Percentiles rank a stretch among this genome's conserved stretches.
These are phyloP conservation scores for Cryptus viduatorius DNA, from an alignment of 2,888 invertebrate genomes.

Conservation along the genomic window DNA sequence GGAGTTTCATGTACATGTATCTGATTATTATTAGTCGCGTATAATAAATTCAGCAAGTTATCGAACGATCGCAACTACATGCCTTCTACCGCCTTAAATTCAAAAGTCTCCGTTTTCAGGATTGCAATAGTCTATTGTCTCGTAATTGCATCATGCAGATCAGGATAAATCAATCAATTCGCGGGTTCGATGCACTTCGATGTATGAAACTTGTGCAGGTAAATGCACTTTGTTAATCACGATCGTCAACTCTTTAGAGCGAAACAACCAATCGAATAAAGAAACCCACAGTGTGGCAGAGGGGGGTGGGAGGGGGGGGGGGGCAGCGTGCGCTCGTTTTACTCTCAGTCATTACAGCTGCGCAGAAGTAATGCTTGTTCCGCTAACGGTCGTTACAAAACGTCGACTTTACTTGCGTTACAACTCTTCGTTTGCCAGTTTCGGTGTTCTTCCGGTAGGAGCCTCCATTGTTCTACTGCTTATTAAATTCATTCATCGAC, in stretches of 20 bases:
- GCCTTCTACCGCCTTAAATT: no score
- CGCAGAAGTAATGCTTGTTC: not conserved
- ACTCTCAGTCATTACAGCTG: conserved; percentile 55
- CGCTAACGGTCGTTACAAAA: not conserved
- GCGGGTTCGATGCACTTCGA: conserved; percentile 40
- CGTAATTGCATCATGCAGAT: not conserved
- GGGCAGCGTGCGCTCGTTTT: conserved; percentile 26
- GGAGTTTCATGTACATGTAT: no score
- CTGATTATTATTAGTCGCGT: no score
- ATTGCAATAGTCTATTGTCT: conserved; percentile 1
- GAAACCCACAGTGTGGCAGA: not conserved
- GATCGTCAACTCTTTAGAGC: conserved; percentile 36
- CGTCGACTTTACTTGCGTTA: not conserved
- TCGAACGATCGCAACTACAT: no score
- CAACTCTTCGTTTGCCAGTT: not conserved
- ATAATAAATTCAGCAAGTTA: no score
- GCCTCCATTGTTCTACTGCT: not conserved
- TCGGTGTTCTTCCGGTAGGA: not conserved
- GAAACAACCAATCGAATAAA: conserved; percentile 25
- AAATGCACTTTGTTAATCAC: conserved; percentile 44
- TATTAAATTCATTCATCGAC: not conserved
- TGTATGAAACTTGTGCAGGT: not conserved
- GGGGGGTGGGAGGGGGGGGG: conserved; percentile 35
- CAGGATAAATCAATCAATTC: not conserved
- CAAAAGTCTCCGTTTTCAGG: not conserved